A percentile compares a stretch with the other conserved stretches of the same genome.
These are phyloP conservation scores for Pararge aegeria DNA, from an alignment of 1,140 invertebrate species.

Conservation along the genomic window DNA sequence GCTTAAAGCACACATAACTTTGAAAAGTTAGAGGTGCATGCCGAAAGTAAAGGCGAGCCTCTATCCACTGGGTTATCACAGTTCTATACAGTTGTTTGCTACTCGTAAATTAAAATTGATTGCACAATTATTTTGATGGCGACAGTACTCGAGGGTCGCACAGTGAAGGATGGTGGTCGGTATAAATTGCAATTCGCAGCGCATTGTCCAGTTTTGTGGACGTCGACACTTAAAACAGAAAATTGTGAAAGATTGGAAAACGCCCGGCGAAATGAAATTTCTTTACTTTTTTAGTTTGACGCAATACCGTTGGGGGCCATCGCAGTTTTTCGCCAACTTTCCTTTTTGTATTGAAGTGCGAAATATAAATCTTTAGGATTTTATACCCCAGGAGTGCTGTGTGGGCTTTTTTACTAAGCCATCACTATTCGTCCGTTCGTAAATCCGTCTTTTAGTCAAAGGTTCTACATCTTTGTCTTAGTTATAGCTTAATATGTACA, in stretches of 20 bases:
- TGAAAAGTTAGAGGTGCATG: no score
- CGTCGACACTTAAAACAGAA: constrained; percentile 15
- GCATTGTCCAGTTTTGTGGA: constrained; percentile 15
- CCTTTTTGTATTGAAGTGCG: no score
- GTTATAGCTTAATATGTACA: no score
- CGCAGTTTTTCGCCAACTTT: neutral
- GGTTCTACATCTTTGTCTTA: no score
- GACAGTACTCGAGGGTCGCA: constrained; percentile 9
- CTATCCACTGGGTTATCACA: no score
- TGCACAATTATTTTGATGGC: neutral
- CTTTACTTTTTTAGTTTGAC: constrained; percentile 3
- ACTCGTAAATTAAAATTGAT: constrained; percentile 4
- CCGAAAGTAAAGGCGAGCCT: no score
- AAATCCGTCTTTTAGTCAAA: no score
- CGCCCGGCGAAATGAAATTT: neutral
- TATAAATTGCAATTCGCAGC: constrained; percentile 20
- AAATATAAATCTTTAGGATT: no score
- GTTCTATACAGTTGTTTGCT: neutral
- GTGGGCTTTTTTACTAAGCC: no score
- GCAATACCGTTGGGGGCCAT: neutral
- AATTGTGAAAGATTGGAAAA: constrained; percentile 11
- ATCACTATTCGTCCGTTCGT: no score
- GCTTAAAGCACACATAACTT: no score
- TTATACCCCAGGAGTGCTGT: no score
- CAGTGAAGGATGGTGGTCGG: constrained; percentile 14